These are phyloP conservation scores for Sylvia atricapilla DNA, from an alignment of 2,113 vertebrate species.

Conservation along the genomic window DNA sequence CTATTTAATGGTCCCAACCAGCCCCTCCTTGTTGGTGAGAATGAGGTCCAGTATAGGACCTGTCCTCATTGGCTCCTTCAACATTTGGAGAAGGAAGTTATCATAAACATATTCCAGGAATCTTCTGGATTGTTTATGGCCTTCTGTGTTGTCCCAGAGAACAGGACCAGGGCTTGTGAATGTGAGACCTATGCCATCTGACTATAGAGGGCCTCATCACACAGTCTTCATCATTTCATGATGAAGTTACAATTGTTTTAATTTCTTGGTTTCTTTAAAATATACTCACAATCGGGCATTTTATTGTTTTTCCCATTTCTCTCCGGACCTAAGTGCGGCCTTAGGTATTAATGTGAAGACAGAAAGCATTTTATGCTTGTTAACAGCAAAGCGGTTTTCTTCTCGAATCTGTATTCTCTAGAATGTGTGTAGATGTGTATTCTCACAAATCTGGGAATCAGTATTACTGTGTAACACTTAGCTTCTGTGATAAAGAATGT, in stretches of 20 bases:
- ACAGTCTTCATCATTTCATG: not conserved
- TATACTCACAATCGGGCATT: not conserved
- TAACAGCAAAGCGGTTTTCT: not conserved
- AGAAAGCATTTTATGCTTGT: not conserved
- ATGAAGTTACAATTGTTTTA: not conserved
- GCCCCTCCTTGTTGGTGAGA: not conserved
- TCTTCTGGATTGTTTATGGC: not conserved
- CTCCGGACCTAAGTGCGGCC: not conserved
- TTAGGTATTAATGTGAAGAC: not conserved
- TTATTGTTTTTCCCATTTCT: not conserved
- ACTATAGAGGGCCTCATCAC: not conserved
- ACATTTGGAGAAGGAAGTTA: not conserved
- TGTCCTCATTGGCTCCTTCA: not conserved
- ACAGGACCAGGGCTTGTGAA: not conserved
- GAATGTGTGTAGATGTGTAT: not conserved
- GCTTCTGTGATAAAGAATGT: not conserved
- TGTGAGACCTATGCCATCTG: not conserved
- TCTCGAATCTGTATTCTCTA: not conserved
- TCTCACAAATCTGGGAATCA: not conserved
- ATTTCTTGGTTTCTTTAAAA: not conserved
- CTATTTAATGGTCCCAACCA: accelerated
- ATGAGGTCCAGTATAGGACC: not conserved
- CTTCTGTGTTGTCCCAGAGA: not conserved
- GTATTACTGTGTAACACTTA: not conserved
- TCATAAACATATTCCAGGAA: not conserved